Percentiles rank a stretch among this genome's conserved stretches.
These are phyloP conservation scores for Corythornis vintsioides DNA, from an alignment of 2,113 vertebrate genomes.

Conservation along the genomic window DNA sequence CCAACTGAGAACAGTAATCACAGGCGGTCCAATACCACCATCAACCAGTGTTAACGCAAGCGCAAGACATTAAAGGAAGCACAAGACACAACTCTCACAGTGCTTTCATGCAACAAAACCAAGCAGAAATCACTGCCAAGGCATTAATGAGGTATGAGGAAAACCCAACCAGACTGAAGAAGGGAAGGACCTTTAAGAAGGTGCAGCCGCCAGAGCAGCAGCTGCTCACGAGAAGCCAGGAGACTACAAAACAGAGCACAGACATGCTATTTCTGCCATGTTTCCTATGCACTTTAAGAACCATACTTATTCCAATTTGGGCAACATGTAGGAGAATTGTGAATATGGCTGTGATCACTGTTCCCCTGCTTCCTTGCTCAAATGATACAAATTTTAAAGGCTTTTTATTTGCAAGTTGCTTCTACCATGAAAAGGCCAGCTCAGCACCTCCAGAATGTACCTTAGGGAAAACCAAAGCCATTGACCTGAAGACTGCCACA, in stretches of 20 bases:
- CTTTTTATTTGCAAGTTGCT: background rate
- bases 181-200: background rate
- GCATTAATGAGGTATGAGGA: background rate
- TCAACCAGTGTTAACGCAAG: background rate
- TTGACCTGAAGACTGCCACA: slow-evolving; percentile 25
- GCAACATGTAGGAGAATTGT: background rate
- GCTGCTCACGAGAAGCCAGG: background rate
- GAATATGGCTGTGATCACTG: background rate
- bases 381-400: background rate
- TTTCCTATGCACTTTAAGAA: background rate
- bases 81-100: background rate
- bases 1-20: background rate
- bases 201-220: background rate
- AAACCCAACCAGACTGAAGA: background rate
- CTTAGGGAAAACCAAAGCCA: background rate
- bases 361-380: background rate
- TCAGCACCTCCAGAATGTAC: slow-evolving; percentile 30
- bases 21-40: background rate
- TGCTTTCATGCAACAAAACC: background rate
- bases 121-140: background rate
- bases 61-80: too few relatives aligned
- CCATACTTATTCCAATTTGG: background rate
- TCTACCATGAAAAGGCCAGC: background rate
- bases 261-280: background rate
- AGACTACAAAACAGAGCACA: background rate